Conservation (phyloP, 2,113 vertebrate genomes). For the Ceyx margarethae region DNA sequence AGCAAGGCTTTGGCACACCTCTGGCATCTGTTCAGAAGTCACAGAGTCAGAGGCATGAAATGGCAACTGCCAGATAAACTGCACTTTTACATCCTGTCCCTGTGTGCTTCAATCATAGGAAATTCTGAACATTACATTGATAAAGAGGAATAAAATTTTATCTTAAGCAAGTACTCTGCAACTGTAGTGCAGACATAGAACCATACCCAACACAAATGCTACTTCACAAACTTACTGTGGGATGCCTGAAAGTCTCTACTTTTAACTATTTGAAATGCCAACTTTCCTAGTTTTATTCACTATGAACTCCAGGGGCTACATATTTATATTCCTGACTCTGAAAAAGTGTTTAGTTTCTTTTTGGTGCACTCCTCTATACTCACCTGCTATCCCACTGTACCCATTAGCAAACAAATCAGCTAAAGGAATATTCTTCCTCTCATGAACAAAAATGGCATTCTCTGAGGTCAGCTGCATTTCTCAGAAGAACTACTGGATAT, state of each 20-base stretch:
- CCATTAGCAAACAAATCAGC: not conserved
- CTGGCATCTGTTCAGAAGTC: not conserved
- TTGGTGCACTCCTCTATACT: not conserved
- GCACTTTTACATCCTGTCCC: not conserved
- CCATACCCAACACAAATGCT: not conserved
- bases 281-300: not conserved
- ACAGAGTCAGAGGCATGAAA: not conserved
- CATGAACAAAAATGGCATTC: not conserved
- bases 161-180: not conserved
- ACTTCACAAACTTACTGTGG: not conserved
- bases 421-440: not conserved
- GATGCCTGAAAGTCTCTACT: not conserved
- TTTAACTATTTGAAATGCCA: conserved; percentile 4
- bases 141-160: not conserved
- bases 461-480: not conserved
- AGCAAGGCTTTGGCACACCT: not conserved
- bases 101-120: not conserved
- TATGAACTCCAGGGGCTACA: not conserved
- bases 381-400: not conserved
- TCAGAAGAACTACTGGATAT: not conserved
- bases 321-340: not conserved
- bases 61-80: not conserved
- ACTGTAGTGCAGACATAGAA: not conserved
- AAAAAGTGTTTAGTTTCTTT: not conserved
- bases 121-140: not conserved